These are phyloP conservation scores for Atta cephalotes DNA, from an alignment of 1,140 invertebrate genomes.

Conservation along the genomic window DNA sequence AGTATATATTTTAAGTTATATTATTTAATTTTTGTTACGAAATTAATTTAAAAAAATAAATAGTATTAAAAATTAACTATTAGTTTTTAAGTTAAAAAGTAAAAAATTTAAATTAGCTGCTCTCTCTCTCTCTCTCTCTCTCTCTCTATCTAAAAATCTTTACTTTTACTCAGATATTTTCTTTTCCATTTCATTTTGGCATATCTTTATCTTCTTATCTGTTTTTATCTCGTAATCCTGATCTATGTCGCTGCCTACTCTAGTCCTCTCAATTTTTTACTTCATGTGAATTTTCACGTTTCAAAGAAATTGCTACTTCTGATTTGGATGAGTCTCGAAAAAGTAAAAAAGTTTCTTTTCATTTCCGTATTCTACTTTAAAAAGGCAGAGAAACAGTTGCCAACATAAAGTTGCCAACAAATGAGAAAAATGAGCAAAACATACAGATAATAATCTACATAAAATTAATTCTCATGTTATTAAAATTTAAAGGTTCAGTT, in stretches of 20 bases:
- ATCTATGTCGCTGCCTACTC: constrained; percentile 31
- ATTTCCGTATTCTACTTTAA: constrained; percentile 41
- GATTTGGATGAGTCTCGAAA: constrained; percentile 47
- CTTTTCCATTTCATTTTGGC: constrained; percentile 19
- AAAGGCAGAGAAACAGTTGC: constrained; percentile 22
- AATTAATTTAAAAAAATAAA: constrained; percentile 13
- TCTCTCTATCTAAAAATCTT: not conserved
- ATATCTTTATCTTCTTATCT: constrained; percentile 18
- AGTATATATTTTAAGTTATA: not conserved
- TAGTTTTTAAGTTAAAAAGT: not conserved
- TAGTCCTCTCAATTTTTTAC: constrained; percentile 34
- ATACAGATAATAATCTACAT: constrained; percentile 48
- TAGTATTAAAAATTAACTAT: not conserved
- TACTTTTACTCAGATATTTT: constrained; percentile 39
- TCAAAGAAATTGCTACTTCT: constrained; percentile 56
- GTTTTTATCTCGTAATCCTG: constrained; percentile 50
- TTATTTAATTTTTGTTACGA: too few species aligned
- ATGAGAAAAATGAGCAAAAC: constrained; percentile 16
- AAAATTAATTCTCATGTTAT: constrained; percentile 41
- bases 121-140: too few species aligned
- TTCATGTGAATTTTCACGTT: constrained; percentile 43
- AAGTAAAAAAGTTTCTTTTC: constrained; percentile 54
- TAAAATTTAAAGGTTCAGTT: constrained; percentile 10
- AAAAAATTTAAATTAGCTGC: not conserved
- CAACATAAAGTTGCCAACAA: not conserved